phyloP scores from a whole-genome alignment of 2,888 invertebrate species.

The Heliconius cydno region DNA sequence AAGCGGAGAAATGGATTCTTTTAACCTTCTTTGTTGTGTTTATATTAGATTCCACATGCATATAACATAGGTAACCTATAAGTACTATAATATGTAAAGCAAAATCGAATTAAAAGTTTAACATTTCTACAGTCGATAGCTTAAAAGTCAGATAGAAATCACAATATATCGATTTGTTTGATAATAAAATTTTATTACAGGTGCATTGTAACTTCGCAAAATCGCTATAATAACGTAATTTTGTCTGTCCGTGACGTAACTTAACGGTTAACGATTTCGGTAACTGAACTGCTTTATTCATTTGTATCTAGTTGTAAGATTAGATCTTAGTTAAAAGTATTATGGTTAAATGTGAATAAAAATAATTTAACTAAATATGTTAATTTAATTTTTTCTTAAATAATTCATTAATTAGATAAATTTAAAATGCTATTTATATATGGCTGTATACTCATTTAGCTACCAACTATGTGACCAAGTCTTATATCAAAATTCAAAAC shows the following conservation, averaged over 20 bases:
- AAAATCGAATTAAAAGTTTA: not conserved
- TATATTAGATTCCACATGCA: too few species aligned
- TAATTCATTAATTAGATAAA: too few species aligned
- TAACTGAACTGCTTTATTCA: conserved; percentile 8
- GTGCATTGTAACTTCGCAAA: not conserved
- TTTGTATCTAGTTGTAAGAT: conserved; percentile 1
- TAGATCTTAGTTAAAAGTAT: not conserved
- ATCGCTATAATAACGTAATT: conserved; percentile 21
- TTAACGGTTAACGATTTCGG: conserved; percentile 20
- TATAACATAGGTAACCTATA: too few species aligned
- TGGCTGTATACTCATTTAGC: too few species aligned
- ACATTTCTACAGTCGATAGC: not conserved
- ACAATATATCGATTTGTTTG: not conserved
- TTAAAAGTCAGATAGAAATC: not conserved
- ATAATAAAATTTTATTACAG: conserved; percentile 28
- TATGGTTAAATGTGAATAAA: too few species aligned
- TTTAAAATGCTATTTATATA: too few species aligned
- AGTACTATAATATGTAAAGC: not conserved
- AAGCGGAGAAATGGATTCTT: too few species aligned
- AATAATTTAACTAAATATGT: too few species aligned
- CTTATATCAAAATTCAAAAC: too few species aligned
- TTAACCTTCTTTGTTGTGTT: too few species aligned
- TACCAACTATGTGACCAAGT: too few species aligned
- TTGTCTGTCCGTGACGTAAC: conserved; percentile 22
- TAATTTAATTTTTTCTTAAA: too few species aligned